Evolutionary conservation across 2,113 vertebrate species (phyloP), one percentile per base, ranked within the genome.

Genomic region (Lamprologus lemairii): DNA sequence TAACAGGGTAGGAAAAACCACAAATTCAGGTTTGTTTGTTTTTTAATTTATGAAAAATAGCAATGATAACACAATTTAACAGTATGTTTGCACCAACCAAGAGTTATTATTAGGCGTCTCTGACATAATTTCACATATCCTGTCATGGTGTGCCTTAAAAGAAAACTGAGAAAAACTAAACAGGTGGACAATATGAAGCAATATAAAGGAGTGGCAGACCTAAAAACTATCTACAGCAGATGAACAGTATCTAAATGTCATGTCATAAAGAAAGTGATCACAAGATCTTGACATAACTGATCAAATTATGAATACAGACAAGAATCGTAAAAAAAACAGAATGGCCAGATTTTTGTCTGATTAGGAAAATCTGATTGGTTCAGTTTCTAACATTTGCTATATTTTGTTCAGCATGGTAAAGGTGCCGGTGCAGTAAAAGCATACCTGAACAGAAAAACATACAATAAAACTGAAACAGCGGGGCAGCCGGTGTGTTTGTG

Each of bases 1-100:
- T 1, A 35, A 60, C 57, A 4, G 0, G 28, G 16, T 19, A 33
- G 28, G 57, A 60, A 60, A 60, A 60, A 33, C 1, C 57, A 60
- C 57, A 33, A 60, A 60, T 4, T 31, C 16, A 33, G 57, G 4
- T 13, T 17, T 55, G 1, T 9, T 1, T 6, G 2, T 31, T 16
- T 16, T 31, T 4, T 0, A 6, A 31, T 60, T 60, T 6, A 33
- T 60, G 0, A 60, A 60, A 60, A 60, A 60, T 60, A 60, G 2
- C 14, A 33, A 17, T 33, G 16, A 60, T 60, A 60, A 60, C 57
- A 60, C 57, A 17, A 60, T 60, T 10, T 60, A 60, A 60, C 8
- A 60, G 26, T 60, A 60, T 60, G 14, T 31, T 60, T 60, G 57
- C 14, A 6, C 57, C 57, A 60, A 60, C 57, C 57, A 60, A 60